These are phyloP conservation scores for Leucosticte australis DNA, from an alignment of 2,113 vertebrate genomes.

Conservation along the genomic window DNA sequence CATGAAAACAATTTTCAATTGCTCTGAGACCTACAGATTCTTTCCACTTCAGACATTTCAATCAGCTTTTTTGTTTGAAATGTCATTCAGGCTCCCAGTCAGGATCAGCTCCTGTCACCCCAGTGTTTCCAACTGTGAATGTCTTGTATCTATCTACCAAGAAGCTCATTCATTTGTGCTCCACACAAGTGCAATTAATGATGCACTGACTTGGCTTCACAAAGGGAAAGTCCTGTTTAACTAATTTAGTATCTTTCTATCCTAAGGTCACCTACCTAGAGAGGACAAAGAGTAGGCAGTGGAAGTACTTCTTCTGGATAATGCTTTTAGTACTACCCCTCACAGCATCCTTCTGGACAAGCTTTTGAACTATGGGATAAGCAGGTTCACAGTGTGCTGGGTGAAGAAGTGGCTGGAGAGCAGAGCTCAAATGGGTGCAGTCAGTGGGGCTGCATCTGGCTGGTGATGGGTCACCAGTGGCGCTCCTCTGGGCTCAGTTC, in stretches of 20 bases:
- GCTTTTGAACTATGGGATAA: neutral
- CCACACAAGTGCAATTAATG: neutral
- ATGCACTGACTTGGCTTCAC: neutral
- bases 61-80: neutral
- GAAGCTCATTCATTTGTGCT: neutral
- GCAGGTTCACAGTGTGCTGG: rapidly evolving
- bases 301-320: neutral
- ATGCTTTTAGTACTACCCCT: neutral
- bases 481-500: neutral
- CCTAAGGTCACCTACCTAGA: neutral
- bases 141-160: neutral
- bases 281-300: neutral
- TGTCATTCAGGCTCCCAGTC: neutral
- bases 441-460: neutral
- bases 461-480: rapidly evolving
- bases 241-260: neutral
- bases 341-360: neutral
- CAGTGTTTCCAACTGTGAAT: neutral
- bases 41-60: neutral
- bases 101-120: neutral
- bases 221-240: neutral
- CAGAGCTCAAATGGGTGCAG: neutral
- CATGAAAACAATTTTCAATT: neutral
- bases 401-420: neutral
- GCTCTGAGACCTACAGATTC: neutral